Base-by-base conservation (phyloP, 53 echinoderm and acorn worm genomes). In the Echinarachnius parma region DNA sequence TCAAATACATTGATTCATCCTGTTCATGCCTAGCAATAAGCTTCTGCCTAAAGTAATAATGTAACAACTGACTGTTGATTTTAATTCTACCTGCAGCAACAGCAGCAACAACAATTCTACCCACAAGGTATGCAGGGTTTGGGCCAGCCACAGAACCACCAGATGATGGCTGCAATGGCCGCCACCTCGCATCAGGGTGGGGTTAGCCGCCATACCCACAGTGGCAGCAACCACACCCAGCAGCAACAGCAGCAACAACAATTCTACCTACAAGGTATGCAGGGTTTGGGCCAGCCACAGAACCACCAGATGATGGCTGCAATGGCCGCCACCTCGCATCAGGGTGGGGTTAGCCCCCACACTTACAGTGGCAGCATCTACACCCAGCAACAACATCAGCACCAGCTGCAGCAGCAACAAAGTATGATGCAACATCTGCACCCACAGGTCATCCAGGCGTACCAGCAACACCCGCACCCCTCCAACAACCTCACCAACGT, bases 401-500 rank as follows among this genome's bases (percentile, higher is more conserved):
- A 57, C 4, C 57, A 5, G n/a, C 57, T 9, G 8, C 39, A 39
- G 39, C 52, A 50, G 18, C 52, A 50, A 19, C 52, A 50, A 19
- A 37, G 37, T 28, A 72, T 56, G 39, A 54, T 72, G 37, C 57
- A 34, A 16, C n/a, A n/a, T n/a, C n/a, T n/a, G n/a, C 80, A 77
- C 78, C 53, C 47, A 22, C 77, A 53, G 26, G 62, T 77, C 34
- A 28, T 68, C 42, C 81, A 77, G 77, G 62, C 57, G 55, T 68
- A 71, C 48, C 27, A 72, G 36, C 81, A 72, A 28, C 23, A 48
- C 18, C 72, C 81, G 48, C 75, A 75, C 3, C 61, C 66, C 31
- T 77, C 75, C 42, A 54, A 62, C 18, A 91, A 91, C 66, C 89
- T 90, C 67, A 94, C 94, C 83, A 94, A 46, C 39, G 81, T 90